Percentiles rank a stretch among this genome's conserved stretches.
Conservation (phyloP, 2,888 invertebrate species). For the Coelinius sp. region DNA sequence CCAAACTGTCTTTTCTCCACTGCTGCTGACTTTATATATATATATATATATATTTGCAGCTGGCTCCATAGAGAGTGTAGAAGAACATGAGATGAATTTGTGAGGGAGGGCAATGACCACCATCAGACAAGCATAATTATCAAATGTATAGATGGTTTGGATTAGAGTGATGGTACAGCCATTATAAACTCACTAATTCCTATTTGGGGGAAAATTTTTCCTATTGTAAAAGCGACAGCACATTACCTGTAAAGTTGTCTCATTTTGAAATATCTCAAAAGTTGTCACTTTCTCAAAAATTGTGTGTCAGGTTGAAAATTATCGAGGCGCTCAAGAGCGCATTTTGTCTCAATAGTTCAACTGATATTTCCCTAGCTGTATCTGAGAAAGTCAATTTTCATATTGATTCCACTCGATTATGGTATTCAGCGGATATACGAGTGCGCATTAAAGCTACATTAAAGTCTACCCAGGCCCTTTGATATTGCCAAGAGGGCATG, state of each 20-base stretch:
- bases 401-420: neutral
- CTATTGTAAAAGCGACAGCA: no score
- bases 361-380: no score
- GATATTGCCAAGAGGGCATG: neutral
- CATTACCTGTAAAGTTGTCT: no score
- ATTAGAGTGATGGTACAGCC: conserved; percentile 43
- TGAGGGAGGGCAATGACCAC: conserved; percentile 30
- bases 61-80: conserved; percentile 32
- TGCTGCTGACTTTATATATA: conserved; percentile 5
- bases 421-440: conserved; percentile 44
- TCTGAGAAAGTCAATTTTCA: no score
- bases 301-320: no score
- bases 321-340: no score
- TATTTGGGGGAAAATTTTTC: neutral
- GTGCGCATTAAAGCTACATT: conserved; percentile 42
- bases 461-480: conserved; percentile 30
- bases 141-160: neutral
- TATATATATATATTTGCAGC: conserved; percentile 52
- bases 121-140: conserved; percentile 26
- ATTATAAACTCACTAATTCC: neutral
- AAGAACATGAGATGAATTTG: neutral
- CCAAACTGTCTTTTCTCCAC: conserved; percentile 49
- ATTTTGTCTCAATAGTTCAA: no score
- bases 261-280: no score
- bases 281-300: no score